Evolutionary conservation across 37 sponge, comb jelly and placozoan species (phyloP).

Genomic region (Axinella damicornis): DNA sequence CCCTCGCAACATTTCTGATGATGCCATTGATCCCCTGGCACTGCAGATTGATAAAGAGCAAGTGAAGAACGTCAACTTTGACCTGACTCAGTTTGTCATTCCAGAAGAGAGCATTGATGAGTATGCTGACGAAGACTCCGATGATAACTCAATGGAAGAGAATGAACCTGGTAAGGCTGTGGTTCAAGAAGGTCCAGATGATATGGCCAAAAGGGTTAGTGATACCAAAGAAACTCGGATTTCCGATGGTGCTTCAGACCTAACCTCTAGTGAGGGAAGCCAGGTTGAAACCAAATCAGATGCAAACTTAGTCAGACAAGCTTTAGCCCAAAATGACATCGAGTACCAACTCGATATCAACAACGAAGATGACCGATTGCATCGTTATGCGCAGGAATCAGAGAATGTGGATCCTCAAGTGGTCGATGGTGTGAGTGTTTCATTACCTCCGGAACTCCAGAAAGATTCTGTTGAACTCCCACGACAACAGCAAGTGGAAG

Average conservation of each 20-base stretch:
- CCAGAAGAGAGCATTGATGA: background rate
- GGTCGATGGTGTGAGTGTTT: too few relatives aligned
- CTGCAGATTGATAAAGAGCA: constrained; percentile 48
- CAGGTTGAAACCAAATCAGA: background rate
- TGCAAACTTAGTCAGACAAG: background rate
- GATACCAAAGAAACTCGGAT: background rate
- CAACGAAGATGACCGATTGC: constrained; percentile 25
- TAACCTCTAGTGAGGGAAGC: too few relatives aligned
- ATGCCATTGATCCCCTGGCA: constrained; percentile 25
- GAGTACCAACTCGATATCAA: constrained; percentile 3
- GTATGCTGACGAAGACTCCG: too few relatives aligned
- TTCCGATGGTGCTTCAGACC: background rate
- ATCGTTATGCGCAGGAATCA: constrained; percentile 2
- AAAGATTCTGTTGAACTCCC: background rate
- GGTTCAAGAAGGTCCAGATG: background rate
- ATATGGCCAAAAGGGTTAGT: background rate
- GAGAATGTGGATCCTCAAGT: too few relatives aligned
- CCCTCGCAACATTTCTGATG: constrained; percentile 46
- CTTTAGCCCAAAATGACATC: background rate
- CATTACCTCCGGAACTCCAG: background rate
- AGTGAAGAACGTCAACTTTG: constrained; percentile 45
- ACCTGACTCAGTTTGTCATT: constrained; percentile 16
- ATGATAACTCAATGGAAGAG: too few relatives aligned
- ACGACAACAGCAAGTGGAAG: background rate
- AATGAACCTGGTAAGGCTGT: background rate